These are phyloP conservation scores for Leptestheria dahalacensis DNA, from an alignment of 1,140 invertebrate genomes.

Conservation along the genomic window DNA sequence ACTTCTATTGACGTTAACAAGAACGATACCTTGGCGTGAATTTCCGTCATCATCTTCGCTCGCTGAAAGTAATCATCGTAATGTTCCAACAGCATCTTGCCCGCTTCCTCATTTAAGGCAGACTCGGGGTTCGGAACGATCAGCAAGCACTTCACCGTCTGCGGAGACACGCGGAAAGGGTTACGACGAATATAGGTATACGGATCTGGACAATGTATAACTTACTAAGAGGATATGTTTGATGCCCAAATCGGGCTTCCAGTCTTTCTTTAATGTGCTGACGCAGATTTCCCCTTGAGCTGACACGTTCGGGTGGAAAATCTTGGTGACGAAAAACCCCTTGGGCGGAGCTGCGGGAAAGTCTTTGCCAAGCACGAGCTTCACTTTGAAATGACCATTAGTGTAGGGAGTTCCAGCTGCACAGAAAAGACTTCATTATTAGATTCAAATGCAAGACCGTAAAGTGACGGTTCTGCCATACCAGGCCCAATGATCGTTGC, in stretches of 20 bases:
- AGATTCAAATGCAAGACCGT: background rate
- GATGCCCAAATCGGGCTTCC: slow-evolving; percentile 89
- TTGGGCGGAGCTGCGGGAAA: slow-evolving; percentile 86
- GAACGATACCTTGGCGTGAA: slow-evolving; percentile 61
- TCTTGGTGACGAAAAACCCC: slow-evolving; percentile 89
- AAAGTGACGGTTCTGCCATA: slow-evolving; percentile 25
- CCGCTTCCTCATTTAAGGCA: slow-evolving; percentile 84
- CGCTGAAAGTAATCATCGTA: slow-evolving; percentile 80
- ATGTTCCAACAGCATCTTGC: slow-evolving; percentile 73
- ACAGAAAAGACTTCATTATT: slow-evolving; percentile 3
- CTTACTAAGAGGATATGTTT: slow-evolving; percentile 83
- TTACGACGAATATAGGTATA: background rate
- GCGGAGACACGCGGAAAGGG: slow-evolving; percentile 24
- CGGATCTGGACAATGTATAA: no score
- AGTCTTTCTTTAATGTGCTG: slow-evolving; percentile 92
- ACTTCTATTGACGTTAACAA: slow-evolving; percentile 1
- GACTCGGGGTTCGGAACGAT: slow-evolving; percentile 91
- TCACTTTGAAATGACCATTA: slow-evolving; percentile 71
- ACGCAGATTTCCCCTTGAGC: slow-evolving; percentile 92
- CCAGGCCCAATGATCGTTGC: slow-evolving; percentile 76
- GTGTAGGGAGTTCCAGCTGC: slow-evolving; percentile 70
- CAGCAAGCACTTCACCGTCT: slow-evolving; percentile 80
- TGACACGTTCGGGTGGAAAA: slow-evolving; percentile 95
- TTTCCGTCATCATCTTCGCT: slow-evolving; percentile 88
- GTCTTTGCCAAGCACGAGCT: slow-evolving; percentile 78